Conservation (phyloP, 64 coral and sea anemone species). For the Porites lutea region DNA sequence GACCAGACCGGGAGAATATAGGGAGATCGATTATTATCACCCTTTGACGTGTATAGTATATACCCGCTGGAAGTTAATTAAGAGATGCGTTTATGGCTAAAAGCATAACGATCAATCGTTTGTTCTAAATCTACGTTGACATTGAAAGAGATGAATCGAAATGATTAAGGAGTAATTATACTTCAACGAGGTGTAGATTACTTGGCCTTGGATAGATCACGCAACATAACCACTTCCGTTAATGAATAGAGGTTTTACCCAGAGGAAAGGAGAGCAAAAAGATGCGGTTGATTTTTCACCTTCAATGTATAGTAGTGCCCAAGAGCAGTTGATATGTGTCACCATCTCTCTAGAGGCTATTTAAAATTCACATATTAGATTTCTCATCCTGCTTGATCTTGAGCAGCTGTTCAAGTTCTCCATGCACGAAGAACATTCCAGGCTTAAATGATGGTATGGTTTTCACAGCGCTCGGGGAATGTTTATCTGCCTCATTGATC, state of each 20-base stretch:
- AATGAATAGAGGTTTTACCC: not conserved
- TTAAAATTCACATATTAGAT: not conserved
- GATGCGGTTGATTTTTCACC: not conserved
- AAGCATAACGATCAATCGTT: not conserved
- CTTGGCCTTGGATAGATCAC: constrained; percentile 3
- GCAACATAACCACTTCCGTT: constrained; percentile 36
- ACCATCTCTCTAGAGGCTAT: not conserved
- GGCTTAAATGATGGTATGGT: constrained; percentile 5
- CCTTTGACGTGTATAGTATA: not conserved
- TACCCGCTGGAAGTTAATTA: not conserved
- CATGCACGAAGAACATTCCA: constrained; percentile 10
- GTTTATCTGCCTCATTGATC: constrained; percentile 41
- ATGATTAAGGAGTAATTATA: constrained; percentile 42
- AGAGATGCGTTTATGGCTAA: not conserved
- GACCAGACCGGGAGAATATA: not conserved
- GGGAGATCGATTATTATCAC: not conserved
- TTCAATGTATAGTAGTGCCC: not conserved
- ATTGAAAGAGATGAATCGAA: not conserved
- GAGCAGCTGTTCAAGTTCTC: constrained; percentile 11
- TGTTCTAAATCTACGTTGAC: constrained; percentile 23
- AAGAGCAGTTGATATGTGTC: not conserved
- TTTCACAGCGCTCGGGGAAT: constrained; percentile 18
- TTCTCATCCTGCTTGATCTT: not conserved
- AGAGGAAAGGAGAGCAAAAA: constrained; percentile 11
- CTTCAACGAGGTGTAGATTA: constrained; percentile 7